Evolutionary conservation across 2,797 vertebrate species (phyloP), one percentile per base, ranked within the genome.

Genomic region (Bradypodion pumilum): DNA sequence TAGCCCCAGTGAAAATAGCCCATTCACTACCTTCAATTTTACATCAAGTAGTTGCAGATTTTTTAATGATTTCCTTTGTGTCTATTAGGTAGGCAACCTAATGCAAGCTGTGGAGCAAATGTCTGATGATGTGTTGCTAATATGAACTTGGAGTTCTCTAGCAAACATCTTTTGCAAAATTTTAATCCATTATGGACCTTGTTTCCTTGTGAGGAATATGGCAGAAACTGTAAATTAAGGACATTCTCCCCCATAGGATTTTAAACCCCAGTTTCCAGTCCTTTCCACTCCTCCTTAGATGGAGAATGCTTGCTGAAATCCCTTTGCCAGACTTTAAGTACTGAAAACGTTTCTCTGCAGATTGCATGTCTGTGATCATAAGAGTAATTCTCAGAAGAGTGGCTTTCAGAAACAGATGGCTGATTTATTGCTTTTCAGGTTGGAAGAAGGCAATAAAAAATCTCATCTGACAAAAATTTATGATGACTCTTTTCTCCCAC

Each of bases 381-480:
- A 1, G 5, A 87, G 73, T 76, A 82, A 81, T 87, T 87, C 78
- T 72, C 37, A 35, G 81, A 84, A 78, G 63, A 35, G 15, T 5
- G 65, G 37, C 73, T 76, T 80, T 84, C 66, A 73, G 37, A 81
- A 84, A 63, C 73, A 81, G 81, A 77, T 44, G 23, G 29, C 46
- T 83, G 86, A 87, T 87, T 80, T 80, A 87, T 80, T 83, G 25
- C 73, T 72, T 83, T 81, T 84, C 78, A 77, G 82, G 66, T 81
- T 76, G 44, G 82, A 87, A 78, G 46, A 46, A 77, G n/a, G 73
- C 66, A 84, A 87, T 80, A 87, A 87, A 74, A 75, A 80, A 56
- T 65, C 72, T 80, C 74, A 84, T 76, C 72, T 87, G 86, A 87
- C 72, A 77, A 42, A 77, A 84, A 84, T 81, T 84, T 72, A 87